These are phyloP conservation scores for Hiodon alosoides DNA, from an alignment of 2,113 vertebrate genomes.

Conservation along the genomic window DNA sequence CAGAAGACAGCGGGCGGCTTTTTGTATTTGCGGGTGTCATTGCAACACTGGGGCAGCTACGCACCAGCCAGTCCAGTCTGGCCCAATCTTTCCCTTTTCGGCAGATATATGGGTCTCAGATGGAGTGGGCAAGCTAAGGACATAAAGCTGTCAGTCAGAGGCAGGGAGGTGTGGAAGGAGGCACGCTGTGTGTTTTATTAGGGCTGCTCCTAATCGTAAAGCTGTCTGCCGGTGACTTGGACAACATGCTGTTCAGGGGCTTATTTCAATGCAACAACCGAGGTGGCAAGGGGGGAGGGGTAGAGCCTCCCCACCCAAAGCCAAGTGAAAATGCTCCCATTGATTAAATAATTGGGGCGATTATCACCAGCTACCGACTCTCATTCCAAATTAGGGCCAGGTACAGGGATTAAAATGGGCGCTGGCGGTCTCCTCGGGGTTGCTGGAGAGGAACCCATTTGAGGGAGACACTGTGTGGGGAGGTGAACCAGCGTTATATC, in stretches of 20 bases:
- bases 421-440: no score
- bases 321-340: no score
- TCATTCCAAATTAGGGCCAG: no score
- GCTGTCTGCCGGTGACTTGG: neutral
- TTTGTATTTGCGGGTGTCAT: neutral
- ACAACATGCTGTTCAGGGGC: neutral
- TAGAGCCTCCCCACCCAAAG: no score
- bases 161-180: neutral
- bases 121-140: conserved; percentile 5
- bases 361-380: no score
- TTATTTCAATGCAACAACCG: neutral
- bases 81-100: neutral
- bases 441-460: no score
- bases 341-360: no score
- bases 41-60: neutral
- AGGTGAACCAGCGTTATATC: no score
- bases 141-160: conserved; percentile 17
- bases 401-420: no score
- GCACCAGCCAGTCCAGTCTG: neutral
- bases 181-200: conserved; percentile 9
- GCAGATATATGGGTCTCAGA: conserved; percentile 16
- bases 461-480: no score
- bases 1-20: no score
- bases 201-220: neutral
- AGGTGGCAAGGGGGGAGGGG: no score